Conservation (phyloP, 2,888 invertebrate species). For the Tiliacea aurago region DNA sequence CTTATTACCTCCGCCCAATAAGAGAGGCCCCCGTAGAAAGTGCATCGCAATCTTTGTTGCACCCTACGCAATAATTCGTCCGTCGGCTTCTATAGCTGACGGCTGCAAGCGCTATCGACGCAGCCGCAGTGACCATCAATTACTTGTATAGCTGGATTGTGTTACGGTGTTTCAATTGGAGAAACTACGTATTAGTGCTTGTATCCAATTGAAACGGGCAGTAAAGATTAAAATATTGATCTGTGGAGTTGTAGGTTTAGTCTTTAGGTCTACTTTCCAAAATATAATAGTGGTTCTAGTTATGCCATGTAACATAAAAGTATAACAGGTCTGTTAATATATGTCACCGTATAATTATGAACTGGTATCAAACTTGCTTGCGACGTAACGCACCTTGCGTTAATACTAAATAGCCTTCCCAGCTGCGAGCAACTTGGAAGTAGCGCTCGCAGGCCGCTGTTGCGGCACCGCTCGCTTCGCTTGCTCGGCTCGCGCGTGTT, state of each 20-base stretch:
- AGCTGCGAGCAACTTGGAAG: too few species aligned
- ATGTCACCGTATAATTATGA: too few species aligned
- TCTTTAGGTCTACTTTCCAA: constrained; percentile 26
- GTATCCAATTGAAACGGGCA: constrained; percentile 54
- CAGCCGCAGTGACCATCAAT: constrained; percentile 65
- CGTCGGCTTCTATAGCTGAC: constrained; percentile 67
- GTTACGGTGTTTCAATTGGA: constrained; percentile 57
- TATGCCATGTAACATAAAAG: neutral
- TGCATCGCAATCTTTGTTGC: constrained; percentile 78
- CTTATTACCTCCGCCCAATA: constrained; percentile 76
- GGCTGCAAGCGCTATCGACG: constrained; percentile 66
- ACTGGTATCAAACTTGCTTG: too few species aligned
- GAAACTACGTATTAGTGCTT: constrained; percentile 60
- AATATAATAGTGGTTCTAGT: constrained; percentile 20
- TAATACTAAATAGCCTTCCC: too few species aligned
- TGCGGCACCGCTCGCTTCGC: too few species aligned
- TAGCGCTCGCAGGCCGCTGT: too few species aligned
- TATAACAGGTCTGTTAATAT: neutral
- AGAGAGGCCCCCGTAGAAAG: constrained; percentile 75
- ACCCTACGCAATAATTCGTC: constrained; percentile 78
- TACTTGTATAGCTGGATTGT: constrained; percentile 45
- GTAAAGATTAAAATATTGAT: constrained; percentile 59
- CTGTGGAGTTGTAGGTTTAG: constrained; percentile 18
- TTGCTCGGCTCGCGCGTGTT: too few species aligned
- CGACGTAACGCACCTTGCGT: too few species aligned